Evolutionary conservation across 1,140 invertebrate genomes (phyloP), one percentile per base, ranked within the genome.

Genomic region (Nasonia giraulti): DNA sequence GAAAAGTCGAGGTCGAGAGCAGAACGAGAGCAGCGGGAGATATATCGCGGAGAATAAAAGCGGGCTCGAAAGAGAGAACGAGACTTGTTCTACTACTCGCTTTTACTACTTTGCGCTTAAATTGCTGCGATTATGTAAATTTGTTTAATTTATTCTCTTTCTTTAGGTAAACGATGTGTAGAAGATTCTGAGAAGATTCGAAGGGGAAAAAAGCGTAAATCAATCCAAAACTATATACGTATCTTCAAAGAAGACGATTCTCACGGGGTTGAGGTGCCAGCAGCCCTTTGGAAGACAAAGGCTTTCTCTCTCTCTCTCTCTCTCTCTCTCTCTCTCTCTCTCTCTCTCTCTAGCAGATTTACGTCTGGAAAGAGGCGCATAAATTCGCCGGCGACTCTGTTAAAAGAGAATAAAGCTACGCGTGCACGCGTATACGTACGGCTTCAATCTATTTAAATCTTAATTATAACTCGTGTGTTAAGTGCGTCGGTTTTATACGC

Each of bases 371-470:
- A 68, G 6, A 27, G 0, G 27, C 27, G 27, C 27, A 27, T 27
- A 27, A 27, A 27, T 27, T 27, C 27, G 27, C 17, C 20, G 37
- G 71, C 33, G 55, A 78, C 31, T 62, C 23, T 14, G n/a, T 20
- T 20, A 47, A 66, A 76, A n/a, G 50, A 75, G 62, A 69, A 82
- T 47, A 74, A 23, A 83, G 23, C 40, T 17, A n/a, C 82, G 37
- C 27, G 17, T 37, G 50, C 17, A 55, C 50, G 5, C 50, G 12
- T 10, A 55, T n/a, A 31, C 31, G 31, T 50, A 69, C 62, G 44
- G 75, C 37, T 83, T 79, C 44, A 23, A 80, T 80, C 75, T 74
- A 84, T 84, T 78, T 80, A 66, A 80, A 80, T 84, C 83, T 84
- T 80, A 84, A 84, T 84, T 84, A 84, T 84, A 66, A 75, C 69